These are phyloP conservation scores for Melinaea marsaeus DNA, from an alignment of 2,888 invertebrate species.

Conservation along the genomic window DNA sequence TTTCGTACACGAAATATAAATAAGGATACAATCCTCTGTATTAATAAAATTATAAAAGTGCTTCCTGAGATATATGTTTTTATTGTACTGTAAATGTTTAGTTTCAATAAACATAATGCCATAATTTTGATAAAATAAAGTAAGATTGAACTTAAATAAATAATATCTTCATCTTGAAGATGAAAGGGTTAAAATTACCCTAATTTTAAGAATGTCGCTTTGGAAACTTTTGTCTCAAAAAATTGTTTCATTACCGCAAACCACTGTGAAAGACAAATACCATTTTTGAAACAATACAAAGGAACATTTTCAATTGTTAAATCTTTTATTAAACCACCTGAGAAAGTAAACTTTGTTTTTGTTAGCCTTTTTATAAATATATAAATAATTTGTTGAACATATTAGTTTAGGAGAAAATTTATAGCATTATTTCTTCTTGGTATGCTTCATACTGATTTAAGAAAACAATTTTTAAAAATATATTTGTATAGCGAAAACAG, in stretches of 20 bases:
- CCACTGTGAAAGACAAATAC: neutral
- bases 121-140: too few relatives aligned
- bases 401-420: too few relatives aligned
- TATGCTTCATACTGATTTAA: too few relatives aligned
- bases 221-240: neutral
- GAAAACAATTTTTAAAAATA: neutral
- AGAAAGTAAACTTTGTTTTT: neutral
- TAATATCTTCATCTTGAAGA: neutral
- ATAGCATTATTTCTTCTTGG: too few relatives aligned
- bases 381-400: too few relatives aligned
- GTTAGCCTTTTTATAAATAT: too few relatives aligned
- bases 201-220: neutral
- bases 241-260: conserved; percentile 1
- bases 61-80: too few relatives aligned
- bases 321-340: neutral
- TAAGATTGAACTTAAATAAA: neutral
- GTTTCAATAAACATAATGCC: too few relatives aligned
- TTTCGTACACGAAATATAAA: too few relatives aligned
- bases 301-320: neutral
- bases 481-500: neutral
- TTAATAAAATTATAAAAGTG: neutral
- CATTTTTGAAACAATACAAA: neutral
- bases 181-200: neutral
- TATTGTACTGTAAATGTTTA: too few relatives aligned
- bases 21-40: neutral